A percentile compares a stretch with the other conserved stretches of the same genome.
phyloP scores from a whole-genome alignment of 2,113 vertebrate genomes.

The Scalopus aquaticus region DNA sequence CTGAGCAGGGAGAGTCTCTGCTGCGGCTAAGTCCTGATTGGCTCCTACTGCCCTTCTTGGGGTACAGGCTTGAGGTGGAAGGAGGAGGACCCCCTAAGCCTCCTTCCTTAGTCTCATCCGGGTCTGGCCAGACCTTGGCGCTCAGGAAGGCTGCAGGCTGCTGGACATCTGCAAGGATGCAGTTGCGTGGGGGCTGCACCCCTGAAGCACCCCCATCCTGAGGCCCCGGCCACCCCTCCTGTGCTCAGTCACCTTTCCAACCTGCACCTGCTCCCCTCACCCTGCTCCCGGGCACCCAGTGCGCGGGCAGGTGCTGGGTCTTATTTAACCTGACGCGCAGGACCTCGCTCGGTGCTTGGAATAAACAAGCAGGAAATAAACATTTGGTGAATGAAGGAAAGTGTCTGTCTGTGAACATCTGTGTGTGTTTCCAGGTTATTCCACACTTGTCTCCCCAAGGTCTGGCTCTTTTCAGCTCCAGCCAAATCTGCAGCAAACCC shows the following conservation, averaged over 20 bases:
- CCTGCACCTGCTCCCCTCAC: not conserved
- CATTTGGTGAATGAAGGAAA: slow-evolving; percentile 51
- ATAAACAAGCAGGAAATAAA: slow-evolving; percentile 14
- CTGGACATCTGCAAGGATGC: not conserved
- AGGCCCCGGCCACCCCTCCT: not conserved
- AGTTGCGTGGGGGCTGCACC: not conserved
- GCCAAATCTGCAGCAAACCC: slow-evolving; percentile 35
- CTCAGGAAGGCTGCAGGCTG: not conserved
- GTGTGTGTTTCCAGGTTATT: slow-evolving; percentile 6
- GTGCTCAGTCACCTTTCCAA: not conserved
- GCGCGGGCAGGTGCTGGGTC: not conserved
- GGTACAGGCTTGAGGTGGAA: not conserved
- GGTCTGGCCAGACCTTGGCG: fast-evolving
- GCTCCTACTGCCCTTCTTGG: not conserved
- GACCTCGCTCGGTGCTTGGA: not conserved
- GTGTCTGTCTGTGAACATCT: not conserved
- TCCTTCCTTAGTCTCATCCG: not conserved
- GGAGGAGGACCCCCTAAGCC: fast-evolving
- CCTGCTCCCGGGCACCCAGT: not conserved
- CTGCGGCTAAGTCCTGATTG: too few relatives aligned
- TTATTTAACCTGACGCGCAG: not conserved
- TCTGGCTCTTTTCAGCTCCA: slow-evolving; percentile 42
- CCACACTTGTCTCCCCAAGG: not conserved
- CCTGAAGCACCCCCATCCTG: not conserved
- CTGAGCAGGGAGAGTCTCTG: not conserved